phyloP scores from a whole-genome alignment of 2,888 invertebrate genomes.

The Clostera curtula region DNA sequence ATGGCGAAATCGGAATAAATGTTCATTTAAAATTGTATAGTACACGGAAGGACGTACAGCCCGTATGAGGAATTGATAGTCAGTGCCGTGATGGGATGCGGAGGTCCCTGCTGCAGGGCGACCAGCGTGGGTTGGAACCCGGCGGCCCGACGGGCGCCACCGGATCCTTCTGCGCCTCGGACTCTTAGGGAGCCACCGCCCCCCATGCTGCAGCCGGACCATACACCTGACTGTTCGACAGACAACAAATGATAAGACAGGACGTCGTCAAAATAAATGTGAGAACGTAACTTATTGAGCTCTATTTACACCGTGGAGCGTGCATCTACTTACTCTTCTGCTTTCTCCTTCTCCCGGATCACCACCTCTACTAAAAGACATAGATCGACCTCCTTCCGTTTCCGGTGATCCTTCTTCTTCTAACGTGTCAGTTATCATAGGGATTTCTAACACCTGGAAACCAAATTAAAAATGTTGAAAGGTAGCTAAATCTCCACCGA shows the following conservation, averaged over 20 bases:
- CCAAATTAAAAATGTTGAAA: conserved; percentile 1
- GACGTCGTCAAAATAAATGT: background rate
- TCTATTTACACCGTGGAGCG: background rate
- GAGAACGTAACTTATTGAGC: background rate
- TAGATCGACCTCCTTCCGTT: conserved; percentile 76
- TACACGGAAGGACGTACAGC: conserved; percentile 82
- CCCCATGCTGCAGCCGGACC: conserved; percentile 24
- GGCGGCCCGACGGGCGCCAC: conserved; percentile 84
- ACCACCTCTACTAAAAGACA: conserved; percentile 50
- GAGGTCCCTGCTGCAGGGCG: conserved; percentile 91
- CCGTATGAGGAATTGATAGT: conserved; percentile 97
- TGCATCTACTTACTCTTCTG: conserved; percentile 36
- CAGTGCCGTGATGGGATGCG: conserved; percentile 90
- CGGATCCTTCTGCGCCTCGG: conserved; percentile 55
- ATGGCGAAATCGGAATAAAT: no score
- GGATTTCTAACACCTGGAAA: conserved; percentile 87
- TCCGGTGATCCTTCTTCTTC: conserved; percentile 91
- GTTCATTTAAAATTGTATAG: no score
- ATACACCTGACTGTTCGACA: conserved; percentile 36
- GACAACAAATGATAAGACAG: background rate
- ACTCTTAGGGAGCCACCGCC: conserved; percentile 38
- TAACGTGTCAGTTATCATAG: conserved; percentile 79
- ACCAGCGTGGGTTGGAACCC: conserved; percentile 98
- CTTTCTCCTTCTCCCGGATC: conserved; percentile 39
- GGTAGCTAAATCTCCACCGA: no score